A percentile compares a stretch with the other conserved stretches of the same genome.
Conservation (phyloP, 2,113 vertebrate species). For the Phylloscopus whistleri region DNA sequence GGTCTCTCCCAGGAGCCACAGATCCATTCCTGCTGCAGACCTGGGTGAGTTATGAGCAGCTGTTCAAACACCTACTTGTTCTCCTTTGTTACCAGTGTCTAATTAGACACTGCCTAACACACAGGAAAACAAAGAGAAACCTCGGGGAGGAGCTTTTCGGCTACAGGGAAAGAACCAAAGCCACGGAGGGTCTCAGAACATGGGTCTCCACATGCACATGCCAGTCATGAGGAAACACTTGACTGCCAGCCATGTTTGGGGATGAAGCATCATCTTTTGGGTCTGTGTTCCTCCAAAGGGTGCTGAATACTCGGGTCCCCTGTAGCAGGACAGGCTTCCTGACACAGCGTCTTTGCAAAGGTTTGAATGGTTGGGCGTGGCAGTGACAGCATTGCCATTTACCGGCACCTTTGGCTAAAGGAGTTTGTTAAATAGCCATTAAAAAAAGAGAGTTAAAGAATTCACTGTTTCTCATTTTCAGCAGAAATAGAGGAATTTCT, state of each 20-base stretch:
- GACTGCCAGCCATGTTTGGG: background rate
- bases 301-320: accelerated
- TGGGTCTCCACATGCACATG: accelerated
- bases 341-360: background rate
- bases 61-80: background rate
- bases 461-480: background rate
- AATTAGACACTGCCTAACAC: background rate
- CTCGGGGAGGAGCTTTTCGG: background rate
- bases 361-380: background rate
- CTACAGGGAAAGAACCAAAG: background rate
- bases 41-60: background rate
- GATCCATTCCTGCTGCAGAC: background rate
- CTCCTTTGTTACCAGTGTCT: background rate
- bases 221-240: background rate
- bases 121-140: background rate
- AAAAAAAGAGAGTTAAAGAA: background rate
- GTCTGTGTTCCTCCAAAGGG: background rate
- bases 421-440: background rate
- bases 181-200: background rate
- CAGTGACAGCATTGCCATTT: background rate
- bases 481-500: background rate
- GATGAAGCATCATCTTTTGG: background rate
- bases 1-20: background rate
- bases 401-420: background rate
- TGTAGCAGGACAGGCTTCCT: background rate